Evolutionary conservation across 2,888 invertebrate genomes (phyloP).

Genomic region (Miltochrista miniata): DNA sequence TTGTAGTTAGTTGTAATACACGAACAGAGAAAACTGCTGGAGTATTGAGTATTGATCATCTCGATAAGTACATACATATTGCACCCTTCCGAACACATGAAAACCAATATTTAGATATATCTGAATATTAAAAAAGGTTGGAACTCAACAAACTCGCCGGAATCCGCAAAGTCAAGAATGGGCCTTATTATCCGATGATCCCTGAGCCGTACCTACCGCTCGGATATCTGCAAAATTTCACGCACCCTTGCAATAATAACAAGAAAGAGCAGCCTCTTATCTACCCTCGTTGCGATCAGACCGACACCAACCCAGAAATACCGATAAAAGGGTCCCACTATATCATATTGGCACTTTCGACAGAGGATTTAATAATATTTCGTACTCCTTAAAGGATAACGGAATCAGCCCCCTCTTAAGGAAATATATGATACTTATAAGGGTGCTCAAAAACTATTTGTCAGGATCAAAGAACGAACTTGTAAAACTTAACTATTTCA

Average conservation of each 20-base stretch:
- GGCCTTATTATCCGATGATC: constrained; percentile 64
- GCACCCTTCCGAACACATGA: constrained; percentile 10
- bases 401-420: constrained; percentile 40
- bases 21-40: too few species aligned
- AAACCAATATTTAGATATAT: constrained; percentile 31
- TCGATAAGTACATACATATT: constrained; percentile 1
- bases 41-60: too few species aligned
- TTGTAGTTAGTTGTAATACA: too few species aligned
- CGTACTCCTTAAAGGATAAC: constrained; percentile 66
- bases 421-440: constrained; percentile 44
- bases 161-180: constrained; percentile 37
- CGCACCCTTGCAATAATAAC: constrained; percentile 78
- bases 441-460: constrained; percentile 40
- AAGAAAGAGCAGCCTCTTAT: constrained; percentile 60
- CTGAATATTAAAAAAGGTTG: constrained; percentile 51
- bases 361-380: constrained; percentile 65
- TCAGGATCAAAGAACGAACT: constrained; percentile 38
- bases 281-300: constrained; percentile 65
- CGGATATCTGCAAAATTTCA: constrained; percentile 77
- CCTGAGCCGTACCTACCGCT: constrained; percentile 58
- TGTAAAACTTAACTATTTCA: constrained; percentile 13
- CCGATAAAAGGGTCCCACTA: constrained; percentile 73
- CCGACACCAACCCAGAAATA: constrained; percentile 48
- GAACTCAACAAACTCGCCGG: constrained; percentile 34
- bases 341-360: constrained; percentile 79